These are phyloP conservation scores for Temnopleurus reevesii DNA, from an alignment of 53 echinoderm and acorn worm species.

Conservation along the genomic window DNA sequence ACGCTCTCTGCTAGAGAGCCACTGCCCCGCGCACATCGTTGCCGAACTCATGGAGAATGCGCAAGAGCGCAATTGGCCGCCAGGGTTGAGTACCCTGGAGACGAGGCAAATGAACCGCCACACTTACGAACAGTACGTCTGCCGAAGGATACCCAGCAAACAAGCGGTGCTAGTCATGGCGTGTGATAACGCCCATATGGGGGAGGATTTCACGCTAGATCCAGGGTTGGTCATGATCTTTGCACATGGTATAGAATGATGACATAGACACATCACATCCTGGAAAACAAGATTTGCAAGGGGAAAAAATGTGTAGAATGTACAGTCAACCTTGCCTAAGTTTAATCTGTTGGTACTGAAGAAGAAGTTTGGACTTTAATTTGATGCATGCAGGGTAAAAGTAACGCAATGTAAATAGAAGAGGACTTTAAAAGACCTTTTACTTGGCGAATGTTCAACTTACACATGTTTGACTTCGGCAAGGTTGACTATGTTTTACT, in stretches of 20 bases:
- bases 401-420: no score
- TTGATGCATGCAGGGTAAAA: no score
- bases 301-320: not conserved
- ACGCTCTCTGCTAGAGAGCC: slow-evolving; percentile 90
- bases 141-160: slow-evolving; percentile 92
- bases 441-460: no score
- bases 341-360: no score
- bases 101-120: slow-evolving; percentile 97
- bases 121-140: slow-evolving; percentile 94
- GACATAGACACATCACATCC: not conserved
- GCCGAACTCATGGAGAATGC: slow-evolving; percentile 97
- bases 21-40: slow-evolving; percentile 88
- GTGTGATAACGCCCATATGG: slow-evolving; percentile 94
- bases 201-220: slow-evolving; percentile 88
- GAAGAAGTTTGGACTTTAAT: no score
- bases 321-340: not conserved
- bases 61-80: slow-evolving; percentile 97
- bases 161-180: slow-evolving; percentile 97
- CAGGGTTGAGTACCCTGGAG: slow-evolving; percentile 91
- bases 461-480: no score
- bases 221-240: slow-evolving; percentile 98
- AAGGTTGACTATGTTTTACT: no score
- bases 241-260: slow-evolving; percentile 96
- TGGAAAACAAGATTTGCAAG: not conserved
- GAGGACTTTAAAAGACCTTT: no score